These are phyloP conservation scores for Lynx canadensis DNA, from an alignment of 2,113 vertebrate genomes.

Conservation along the genomic window DNA sequence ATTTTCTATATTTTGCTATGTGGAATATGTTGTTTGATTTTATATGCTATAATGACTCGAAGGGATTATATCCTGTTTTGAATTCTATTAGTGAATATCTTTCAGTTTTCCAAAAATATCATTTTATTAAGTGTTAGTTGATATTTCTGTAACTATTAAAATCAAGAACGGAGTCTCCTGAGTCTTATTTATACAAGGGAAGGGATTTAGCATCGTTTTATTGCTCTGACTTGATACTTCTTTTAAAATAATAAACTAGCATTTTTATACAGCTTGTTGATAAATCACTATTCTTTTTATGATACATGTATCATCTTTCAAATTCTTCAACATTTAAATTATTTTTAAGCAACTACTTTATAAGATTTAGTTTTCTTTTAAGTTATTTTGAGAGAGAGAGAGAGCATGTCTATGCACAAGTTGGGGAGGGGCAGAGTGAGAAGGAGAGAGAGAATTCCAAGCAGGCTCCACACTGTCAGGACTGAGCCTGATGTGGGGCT, in stretches of 20 bases:
- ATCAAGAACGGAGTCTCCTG: not conserved
- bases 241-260: constrained; percentile 24
- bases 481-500: too few relatives aligned
- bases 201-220: not conserved
- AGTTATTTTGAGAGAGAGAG: too few relatives aligned
- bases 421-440: too few relatives aligned
- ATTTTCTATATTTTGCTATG: not conserved
- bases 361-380: not conserved
- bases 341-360: constrained; percentile 1
- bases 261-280: not conserved
- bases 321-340: not conserved
- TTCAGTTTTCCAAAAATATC: constrained; percentile 2
- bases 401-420: too few relatives aligned
- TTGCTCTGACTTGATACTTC: not conserved
- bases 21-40: not conserved
- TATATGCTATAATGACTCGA: not conserved
- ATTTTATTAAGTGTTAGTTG: constrained; percentile 26
- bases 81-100: not conserved
- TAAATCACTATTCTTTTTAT: not conserved
- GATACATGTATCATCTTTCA: not conserved
- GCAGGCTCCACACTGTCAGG: too few relatives aligned
- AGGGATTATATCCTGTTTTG: not conserved
- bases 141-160: constrained; percentile 39
- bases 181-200: not conserved
- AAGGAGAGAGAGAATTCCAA: too few relatives aligned